Conservation (phyloP, 2,888 invertebrate species). For the Dryocosmus kuriphilus region DNA sequence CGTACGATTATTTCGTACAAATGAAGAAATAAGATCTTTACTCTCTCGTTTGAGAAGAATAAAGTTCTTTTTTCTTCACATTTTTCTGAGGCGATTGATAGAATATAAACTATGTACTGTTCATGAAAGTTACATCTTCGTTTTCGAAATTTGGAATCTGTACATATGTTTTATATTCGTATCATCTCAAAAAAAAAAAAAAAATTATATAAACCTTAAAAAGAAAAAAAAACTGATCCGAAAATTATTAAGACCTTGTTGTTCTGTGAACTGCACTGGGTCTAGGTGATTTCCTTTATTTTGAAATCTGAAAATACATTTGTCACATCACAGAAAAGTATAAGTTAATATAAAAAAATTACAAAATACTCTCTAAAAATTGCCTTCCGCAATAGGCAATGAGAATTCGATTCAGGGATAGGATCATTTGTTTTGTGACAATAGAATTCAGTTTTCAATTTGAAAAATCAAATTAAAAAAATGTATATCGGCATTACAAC, state of each 20-base stretch:
- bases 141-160: background rate
- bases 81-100: constrained; percentile 13
- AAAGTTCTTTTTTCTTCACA: constrained; percentile 15
- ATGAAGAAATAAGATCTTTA: constrained; percentile 28
- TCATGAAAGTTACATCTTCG: constrained; percentile 4
- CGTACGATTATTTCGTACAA: constrained; percentile 29
- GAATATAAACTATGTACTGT: constrained; percentile 14
- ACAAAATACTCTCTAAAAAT: background rate
- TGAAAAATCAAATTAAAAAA: constrained; percentile 5
- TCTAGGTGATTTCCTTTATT: constrained; percentile 25
- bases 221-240: constrained; percentile 9
- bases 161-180: constrained; percentile 31
- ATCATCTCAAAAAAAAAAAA: constrained; percentile 45
- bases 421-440: constrained; percentile 17
- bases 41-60: constrained; percentile 13
- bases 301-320: background rate
- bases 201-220: background rate
- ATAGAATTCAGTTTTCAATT: constrained; percentile 17
- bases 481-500: constrained; percentile 25
- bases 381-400: background rate
- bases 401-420: background rate
- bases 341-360: background rate
- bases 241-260: constrained; percentile 2
- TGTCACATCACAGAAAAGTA: constrained; percentile 14
- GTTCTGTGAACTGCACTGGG: constrained; percentile 24